phyloP scores from a whole-genome alignment of 1,140 invertebrate genomes.

The honey bee (Apis mellifera) region Amel_HAv3.1 CM009931.2:836001-836500 shows the following conservation, averaged over 20 bases:
- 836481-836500: no score
- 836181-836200: slow-evolving; percentile 50
- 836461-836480: no score
- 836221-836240: slow-evolving; percentile 32
- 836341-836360: slow-evolving; percentile 1
- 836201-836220: slow-evolving; percentile 49
- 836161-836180: slow-evolving; percentile 24
- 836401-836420: no score
- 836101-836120: background rate
- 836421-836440: no score
- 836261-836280: slow-evolving; percentile 39
- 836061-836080: background rate
- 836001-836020: slow-evolving; percentile 38
- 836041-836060: background rate
- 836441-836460: no score
- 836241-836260: slow-evolving; percentile 1
- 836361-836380: no score
- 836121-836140: background rate
- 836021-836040: slow-evolving; percentile 30
- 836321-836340: background rate
- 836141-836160: slow-evolving; percentile 53
- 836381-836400: no score
- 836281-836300: no score
- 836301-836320: slow-evolving; percentile 46
- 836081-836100: background rate